Percentiles rank a stretch among this genome's conserved stretches.
phyloP scores from a whole-genome alignment of 2,797 vertebrate genomes.

The Pogoniulus pusillus region DNA sequence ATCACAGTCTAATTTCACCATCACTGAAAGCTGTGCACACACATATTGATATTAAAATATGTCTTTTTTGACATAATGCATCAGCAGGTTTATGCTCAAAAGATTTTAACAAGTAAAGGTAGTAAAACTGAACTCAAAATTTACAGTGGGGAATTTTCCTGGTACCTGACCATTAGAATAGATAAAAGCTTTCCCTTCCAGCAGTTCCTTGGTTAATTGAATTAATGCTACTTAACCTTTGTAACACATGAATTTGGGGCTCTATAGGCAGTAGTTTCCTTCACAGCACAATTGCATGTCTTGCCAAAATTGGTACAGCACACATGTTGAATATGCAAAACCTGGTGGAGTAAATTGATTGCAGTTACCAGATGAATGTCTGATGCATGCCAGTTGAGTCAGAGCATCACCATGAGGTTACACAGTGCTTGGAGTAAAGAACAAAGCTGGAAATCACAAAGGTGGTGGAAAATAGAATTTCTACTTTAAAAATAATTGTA shows the following conservation, averaged over 20 bases:
- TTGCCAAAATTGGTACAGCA: not conserved
- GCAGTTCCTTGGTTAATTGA: not conserved
- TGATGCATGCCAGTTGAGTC: not conserved
- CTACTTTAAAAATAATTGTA: not conserved
- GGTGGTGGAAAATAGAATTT: rapidly evolving
- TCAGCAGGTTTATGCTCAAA: not conserved
- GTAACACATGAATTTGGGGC: not conserved
- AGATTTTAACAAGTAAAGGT: not conserved
- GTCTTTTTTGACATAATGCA: not conserved
- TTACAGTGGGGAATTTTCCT: not conserved
- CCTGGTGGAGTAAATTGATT: not conserved
- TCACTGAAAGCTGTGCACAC: not conserved
- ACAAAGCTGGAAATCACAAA: not conserved
- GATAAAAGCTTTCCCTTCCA: not conserved
- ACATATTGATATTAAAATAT: not conserved
- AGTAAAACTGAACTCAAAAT: not conserved
- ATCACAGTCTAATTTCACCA: not conserved
- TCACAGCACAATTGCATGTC: not conserved
- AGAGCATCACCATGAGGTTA: not conserved
- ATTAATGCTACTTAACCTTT: not conserved
- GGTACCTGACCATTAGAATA: not conserved
- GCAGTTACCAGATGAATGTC: not conserved
- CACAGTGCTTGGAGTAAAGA: not conserved
- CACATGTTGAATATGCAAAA: not conserved
- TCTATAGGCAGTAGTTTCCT: not conserved